phyloP scores from a whole-genome alignment of 2,888 invertebrate genomes.

The Agonum fuliginosum region DNA sequence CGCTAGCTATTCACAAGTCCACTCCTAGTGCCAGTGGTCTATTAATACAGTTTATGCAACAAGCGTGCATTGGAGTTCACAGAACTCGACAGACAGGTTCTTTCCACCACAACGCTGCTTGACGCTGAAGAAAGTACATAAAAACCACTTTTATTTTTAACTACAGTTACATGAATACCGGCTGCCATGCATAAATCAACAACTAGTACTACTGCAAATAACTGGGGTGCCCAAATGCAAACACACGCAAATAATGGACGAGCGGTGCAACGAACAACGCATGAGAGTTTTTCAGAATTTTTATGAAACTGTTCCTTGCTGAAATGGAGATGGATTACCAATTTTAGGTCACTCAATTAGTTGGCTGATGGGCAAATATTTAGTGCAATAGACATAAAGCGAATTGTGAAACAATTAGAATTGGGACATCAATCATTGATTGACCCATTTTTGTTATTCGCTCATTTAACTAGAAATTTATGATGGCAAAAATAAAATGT shows the following conservation, averaged over 20 bases:
- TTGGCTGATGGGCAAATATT: too few species aligned
- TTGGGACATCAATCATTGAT: too few species aligned
- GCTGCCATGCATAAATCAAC: conserved; percentile 39
- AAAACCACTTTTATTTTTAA: conserved; percentile 51
- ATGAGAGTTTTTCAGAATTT: neutral
- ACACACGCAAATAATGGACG: neutral
- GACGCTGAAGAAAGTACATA: conserved; percentile 35
- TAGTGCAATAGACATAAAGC: too few species aligned
- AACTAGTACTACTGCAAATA: neutral
- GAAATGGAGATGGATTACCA: neutral
- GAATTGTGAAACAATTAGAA: too few species aligned
- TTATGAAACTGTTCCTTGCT: neutral
- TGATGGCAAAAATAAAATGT: too few species aligned
- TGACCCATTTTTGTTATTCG: too few species aligned
- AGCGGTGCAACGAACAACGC: too few species aligned
- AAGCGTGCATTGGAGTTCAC: conserved; percentile 19
- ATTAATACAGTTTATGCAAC: conserved; percentile 52
- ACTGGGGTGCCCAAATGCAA: neutral
- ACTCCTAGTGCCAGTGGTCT: conserved; percentile 32
- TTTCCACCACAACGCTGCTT: neutral
- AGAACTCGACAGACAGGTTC: conserved; percentile 42
- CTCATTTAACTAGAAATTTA: too few species aligned
- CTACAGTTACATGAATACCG: conserved; percentile 45
- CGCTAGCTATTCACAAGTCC: neutral
- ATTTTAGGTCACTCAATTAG: too few species aligned